phyloP scores from a whole-genome alignment of 37 sponge, comb jelly and placozoan genomes.

The Cliona cf. orientalis region DNA sequence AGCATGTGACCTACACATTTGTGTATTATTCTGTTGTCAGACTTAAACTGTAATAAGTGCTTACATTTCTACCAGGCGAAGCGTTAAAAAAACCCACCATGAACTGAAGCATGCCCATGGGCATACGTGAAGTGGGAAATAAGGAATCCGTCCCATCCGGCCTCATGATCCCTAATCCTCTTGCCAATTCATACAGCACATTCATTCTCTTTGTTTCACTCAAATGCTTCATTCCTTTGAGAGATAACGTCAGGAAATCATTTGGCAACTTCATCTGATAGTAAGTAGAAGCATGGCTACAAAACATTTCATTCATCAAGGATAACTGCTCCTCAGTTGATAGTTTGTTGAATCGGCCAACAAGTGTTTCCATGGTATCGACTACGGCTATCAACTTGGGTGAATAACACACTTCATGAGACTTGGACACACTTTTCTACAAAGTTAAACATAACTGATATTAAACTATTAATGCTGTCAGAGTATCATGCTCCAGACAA shows the following conservation, averaged over 20 bases:
- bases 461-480: too few species aligned
- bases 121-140: conserved; percentile 27
- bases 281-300: neutral
- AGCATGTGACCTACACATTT: neutral
- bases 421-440: too few species aligned
- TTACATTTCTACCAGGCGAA: neutral
- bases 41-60: neutral
- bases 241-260: conserved; percentile 17
- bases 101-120: conserved; percentile 43
- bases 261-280: neutral
- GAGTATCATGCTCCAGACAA: too few species aligned
- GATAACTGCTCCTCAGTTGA: neutral
- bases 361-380: neutral
- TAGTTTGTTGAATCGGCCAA: neutral
- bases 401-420: too few species aligned
- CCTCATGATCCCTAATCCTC: conserved; percentile 8
- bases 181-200: conserved; percentile 19
- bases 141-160: conserved; percentile 18
- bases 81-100: conserved; percentile 29
- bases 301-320: neutral
- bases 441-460: too few species aligned
- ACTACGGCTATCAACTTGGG: too few species aligned
- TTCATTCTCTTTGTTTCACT: neutral
- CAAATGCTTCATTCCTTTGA: conserved; percentile 18
- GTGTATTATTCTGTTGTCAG: neutral